phyloP scores from a whole-genome alignment of 2,888 invertebrate species.

The Helicoverpa assulta region DNA sequence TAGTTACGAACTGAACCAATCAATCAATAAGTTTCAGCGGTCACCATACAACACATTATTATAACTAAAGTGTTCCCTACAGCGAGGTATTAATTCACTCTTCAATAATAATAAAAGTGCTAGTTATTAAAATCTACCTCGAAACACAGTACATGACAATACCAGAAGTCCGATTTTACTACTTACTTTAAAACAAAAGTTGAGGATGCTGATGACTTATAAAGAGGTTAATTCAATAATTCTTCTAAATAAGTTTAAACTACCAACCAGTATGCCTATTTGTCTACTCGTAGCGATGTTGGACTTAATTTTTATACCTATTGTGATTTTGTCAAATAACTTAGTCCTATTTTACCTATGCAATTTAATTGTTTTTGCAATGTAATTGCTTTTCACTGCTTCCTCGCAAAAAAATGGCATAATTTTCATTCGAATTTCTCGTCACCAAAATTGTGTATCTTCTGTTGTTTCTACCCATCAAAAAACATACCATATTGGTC shows the following conservation, averaged over 20 bases:
- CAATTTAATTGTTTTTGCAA: too few relatives aligned
- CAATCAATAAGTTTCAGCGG: slow-evolving; percentile 22
- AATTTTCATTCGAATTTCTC: too few relatives aligned
- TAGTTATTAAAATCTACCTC: slow-evolving; percentile 42
- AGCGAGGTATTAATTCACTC: slow-evolving; percentile 35
- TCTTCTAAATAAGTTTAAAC: too few relatives aligned
- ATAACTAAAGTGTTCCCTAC: slow-evolving; percentile 48
- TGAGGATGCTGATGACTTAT: too few relatives aligned
- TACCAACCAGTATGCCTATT: too few relatives aligned
- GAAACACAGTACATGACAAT: fast-evolving
- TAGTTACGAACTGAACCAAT: slow-evolving; percentile 5
- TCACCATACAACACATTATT: slow-evolving; percentile 41
- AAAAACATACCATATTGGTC: slow-evolving; percentile 29
- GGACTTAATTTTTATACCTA: too few relatives aligned
- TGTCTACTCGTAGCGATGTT: too few relatives aligned
- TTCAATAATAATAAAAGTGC: slow-evolving; percentile 32
- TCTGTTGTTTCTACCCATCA: slow-evolving; percentile 7
- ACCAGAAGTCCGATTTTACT: slow-evolving; percentile 20
- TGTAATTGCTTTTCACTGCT: too few relatives aligned
- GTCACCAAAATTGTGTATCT: slow-evolving; percentile 9
- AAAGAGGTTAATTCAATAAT: too few relatives aligned
- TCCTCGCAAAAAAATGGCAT: too few relatives aligned
- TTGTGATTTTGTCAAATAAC: too few relatives aligned
- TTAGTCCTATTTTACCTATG: too few relatives aligned
- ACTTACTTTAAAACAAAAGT: background rate